Conservation (phyloP, 2,888 invertebrate species). For the Andrena haemorrhoa region DNA sequence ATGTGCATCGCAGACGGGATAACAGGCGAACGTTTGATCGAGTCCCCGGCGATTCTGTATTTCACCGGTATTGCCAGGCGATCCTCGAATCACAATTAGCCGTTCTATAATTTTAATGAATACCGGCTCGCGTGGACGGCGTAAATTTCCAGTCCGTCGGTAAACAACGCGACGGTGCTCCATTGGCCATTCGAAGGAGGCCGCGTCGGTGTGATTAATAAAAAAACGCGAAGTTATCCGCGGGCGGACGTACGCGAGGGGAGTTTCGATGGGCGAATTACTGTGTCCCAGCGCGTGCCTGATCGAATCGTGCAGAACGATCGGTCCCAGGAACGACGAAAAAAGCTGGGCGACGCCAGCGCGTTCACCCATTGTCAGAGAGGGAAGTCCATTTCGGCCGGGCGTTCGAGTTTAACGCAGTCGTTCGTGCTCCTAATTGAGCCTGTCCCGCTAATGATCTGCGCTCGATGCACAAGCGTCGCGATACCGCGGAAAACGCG, state of each 20-base stretch:
- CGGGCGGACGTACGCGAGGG: neutral
- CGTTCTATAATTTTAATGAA: conserved; percentile 39
- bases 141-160: conserved; percentile 5
- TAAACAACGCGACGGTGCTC: neutral
- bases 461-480: neutral
- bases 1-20: neutral
- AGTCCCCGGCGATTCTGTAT: conserved; percentile 13
- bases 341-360: neutral
- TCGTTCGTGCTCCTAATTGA: conserved; percentile 33
- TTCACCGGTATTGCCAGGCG: neutral
- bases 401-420: conserved; percentile 13
- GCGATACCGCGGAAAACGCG: conserved; percentile 1
- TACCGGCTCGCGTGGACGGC: conserved; percentile 20
- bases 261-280: conserved; percentile 17
- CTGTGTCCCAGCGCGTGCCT: conserved; percentile 1
- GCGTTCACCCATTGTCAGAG: neutral
- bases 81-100: neutral
- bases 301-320: conserved; percentile 2
- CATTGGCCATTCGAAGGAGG: neutral
- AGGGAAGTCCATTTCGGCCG: conserved; percentile 13
- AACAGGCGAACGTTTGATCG: neutral
- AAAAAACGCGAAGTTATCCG: conserved; percentile 6
- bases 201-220: conserved; percentile 18
- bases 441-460: neutral
- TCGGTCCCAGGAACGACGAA: neutral